A percentile compares a stretch with the other conserved stretches of the same genome.
These are phyloP conservation scores for Orchestes rusci DNA, from an alignment of 2,888 invertebrate genomes.

Conservation along the genomic window DNA sequence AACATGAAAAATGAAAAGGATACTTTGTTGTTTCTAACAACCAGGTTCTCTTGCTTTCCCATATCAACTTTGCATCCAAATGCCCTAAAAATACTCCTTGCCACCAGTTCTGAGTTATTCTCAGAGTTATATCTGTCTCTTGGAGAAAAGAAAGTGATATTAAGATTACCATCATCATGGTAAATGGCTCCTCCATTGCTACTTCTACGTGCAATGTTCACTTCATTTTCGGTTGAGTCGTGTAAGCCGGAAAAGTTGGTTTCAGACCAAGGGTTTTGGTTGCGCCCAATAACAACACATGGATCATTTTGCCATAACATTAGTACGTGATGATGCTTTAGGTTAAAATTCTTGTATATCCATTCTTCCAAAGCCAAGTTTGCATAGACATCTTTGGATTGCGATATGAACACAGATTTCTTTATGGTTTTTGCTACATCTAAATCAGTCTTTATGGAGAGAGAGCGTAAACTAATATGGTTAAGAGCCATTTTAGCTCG, in stretches of 20 bases:
- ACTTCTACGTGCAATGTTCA: slow-evolving; percentile 78
- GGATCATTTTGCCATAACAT: slow-evolving; percentile 92
- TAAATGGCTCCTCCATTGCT: slow-evolving; percentile 97
- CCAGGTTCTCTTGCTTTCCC: slow-evolving; percentile 84
- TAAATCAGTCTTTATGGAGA: slow-evolving; percentile 13
- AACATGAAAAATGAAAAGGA: slow-evolving; percentile 39
- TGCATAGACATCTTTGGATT: slow-evolving; percentile 81
- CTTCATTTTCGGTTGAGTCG: slow-evolving; percentile 49
- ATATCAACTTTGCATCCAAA: slow-evolving; percentile 73
- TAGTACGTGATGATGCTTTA: slow-evolving; percentile 74
- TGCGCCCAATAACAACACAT: slow-evolving; percentile 90
- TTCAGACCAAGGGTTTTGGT: slow-evolving; percentile 96
- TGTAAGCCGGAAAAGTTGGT: slow-evolving; percentile 65
- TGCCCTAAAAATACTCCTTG: slow-evolving; percentile 70
- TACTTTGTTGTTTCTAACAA: slow-evolving; percentile 73
- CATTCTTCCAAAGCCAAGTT: slow-evolving; percentile 96
- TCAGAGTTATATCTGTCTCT: slow-evolving; percentile 64
- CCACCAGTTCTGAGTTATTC: slow-evolving; percentile 74
- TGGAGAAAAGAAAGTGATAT: slow-evolving; percentile 85
- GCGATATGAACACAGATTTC: slow-evolving; percentile 87
- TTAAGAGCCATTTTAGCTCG: slow-evolving; percentile 28
- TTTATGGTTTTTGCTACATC: slow-evolving; percentile 47
- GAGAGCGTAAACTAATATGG: slow-evolving; percentile 24
- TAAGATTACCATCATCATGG: slow-evolving; percentile 90
- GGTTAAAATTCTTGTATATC: slow-evolving; percentile 84